Percentiles rank a stretch among this genome's conserved stretches.
Evolutionary conservation across 92 coral and sea anemone genomes (phyloP).

Genomic region (Umimayanthus chanpuru): DNA sequence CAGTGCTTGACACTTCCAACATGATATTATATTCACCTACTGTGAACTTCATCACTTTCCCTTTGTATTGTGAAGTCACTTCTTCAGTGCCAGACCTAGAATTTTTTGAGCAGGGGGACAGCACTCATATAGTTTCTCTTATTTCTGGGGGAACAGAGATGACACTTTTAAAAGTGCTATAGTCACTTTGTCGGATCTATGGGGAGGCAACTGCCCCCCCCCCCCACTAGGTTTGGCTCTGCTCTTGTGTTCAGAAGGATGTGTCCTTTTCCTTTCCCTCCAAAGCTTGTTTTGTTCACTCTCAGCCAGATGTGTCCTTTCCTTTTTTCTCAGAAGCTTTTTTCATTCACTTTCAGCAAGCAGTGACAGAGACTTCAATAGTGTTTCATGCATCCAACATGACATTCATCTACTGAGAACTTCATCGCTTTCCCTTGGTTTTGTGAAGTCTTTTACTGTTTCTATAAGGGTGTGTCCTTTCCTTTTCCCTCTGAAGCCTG

Average conservation of each 20-base stretch:
- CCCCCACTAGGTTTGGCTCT: slow-evolving; percentile 22
- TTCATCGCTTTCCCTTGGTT: slow-evolving; percentile 21
- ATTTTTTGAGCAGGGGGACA: too few relatives aligned
- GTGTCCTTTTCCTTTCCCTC: slow-evolving; percentile 68
- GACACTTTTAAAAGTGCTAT: too few relatives aligned
- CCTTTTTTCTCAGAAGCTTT: slow-evolving; percentile 64
- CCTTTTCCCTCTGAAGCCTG: slow-evolving; percentile 68
- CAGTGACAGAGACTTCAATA: slow-evolving; percentile 31
- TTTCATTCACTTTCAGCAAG: slow-evolving; percentile 75
- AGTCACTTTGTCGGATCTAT: too few relatives aligned
- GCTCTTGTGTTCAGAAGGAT: slow-evolving; percentile 65
- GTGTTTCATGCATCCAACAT: background rate
- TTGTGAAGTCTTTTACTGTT: slow-evolving; percentile 36
- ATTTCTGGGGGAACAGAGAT: slow-evolving; percentile 64
- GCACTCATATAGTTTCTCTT: too few relatives aligned
- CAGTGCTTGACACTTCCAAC: background rate
- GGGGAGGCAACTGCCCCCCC: too few relatives aligned
- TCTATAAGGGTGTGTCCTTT: slow-evolving; percentile 72
- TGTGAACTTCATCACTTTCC: background rate
- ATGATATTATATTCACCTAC: background rate
- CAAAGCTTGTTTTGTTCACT: slow-evolving; percentile 68
- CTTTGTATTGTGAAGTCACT: slow-evolving; percentile 32
- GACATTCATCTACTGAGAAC: background rate
- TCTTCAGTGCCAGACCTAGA: slow-evolving; percentile 38
- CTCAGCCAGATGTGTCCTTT: slow-evolving; percentile 74